phyloP scores from a whole-genome alignment of 2,797 vertebrate species.

The Sarcoramphus papa region DNA sequence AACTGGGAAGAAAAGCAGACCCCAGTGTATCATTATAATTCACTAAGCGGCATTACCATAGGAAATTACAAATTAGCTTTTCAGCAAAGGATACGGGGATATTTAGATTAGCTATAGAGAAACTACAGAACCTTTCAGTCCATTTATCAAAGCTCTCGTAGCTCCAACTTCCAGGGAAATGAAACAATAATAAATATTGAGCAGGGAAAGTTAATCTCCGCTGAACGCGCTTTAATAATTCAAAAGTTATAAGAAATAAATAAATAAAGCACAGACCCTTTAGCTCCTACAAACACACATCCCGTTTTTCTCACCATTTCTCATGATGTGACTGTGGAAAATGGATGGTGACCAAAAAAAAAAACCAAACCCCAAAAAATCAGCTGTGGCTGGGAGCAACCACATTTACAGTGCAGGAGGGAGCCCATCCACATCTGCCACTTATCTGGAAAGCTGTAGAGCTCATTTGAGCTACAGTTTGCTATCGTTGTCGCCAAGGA shows the following conservation, averaged over 20 bases:
- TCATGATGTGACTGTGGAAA: neutral
- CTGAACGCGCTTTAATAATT: slow-evolving; percentile 16
- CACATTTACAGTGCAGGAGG: neutral
- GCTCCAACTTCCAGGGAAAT: slow-evolving; percentile 28
- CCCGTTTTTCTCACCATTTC: neutral
- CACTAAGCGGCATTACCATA: slow-evolving; percentile 9
- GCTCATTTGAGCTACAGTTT: neutral
- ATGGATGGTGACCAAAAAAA: neutral
- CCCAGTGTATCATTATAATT: neutral
- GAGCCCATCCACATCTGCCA: accelerated
- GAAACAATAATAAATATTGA: slow-evolving; percentile 61
- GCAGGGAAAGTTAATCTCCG: slow-evolving; percentile 46
- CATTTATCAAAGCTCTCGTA: slow-evolving; percentile 8
- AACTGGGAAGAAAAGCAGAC: neutral
- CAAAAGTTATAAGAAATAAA: slow-evolving; percentile 48
- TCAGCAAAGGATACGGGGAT: neutral
- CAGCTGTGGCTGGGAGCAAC: neutral
- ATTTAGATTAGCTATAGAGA: slow-evolving; percentile 31
- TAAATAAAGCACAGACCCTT: neutral
- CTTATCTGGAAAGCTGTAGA: neutral
- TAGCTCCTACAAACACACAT: neutral
- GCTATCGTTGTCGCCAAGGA: accelerated
- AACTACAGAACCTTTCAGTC: slow-evolving; percentile 17
- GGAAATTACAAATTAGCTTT: slow-evolving; percentile 62
- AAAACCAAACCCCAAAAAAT: neutral